These are phyloP conservation scores for Cephus pygmeus DNA, from an alignment of 2,888 invertebrate genomes.

Conservation along the genomic window DNA sequence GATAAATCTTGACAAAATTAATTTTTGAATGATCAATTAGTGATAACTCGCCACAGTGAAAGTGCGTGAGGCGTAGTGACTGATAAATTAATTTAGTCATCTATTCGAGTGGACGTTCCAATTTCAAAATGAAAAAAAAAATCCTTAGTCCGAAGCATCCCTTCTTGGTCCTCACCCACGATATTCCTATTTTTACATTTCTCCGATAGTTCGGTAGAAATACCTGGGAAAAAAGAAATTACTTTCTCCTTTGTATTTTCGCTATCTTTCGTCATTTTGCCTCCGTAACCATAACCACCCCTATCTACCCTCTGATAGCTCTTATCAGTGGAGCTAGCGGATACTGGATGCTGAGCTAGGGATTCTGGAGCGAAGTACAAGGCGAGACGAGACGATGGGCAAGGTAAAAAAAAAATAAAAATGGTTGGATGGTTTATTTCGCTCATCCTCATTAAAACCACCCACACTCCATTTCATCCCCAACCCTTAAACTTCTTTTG, in stretches of 20 bases:
- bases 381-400: constrained; percentile 6
- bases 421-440: constrained; percentile 46
- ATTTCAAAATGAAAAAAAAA: neutral
- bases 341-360: constrained; percentile 14
- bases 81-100: neutral
- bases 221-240: constrained; percentile 47
- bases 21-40: neutral
- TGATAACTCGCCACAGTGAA: neutral
- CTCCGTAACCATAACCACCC: constrained; percentile 10
- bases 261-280: constrained; percentile 35
- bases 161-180: neutral
- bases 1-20: neutral
- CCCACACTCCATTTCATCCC: constrained; percentile 26
- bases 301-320: constrained; percentile 3
- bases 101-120: no score
- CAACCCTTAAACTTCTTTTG: constrained; percentile 33
- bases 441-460: constrained; percentile 62
- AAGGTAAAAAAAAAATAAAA: constrained; percentile 25
- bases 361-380: constrained; percentile 11
- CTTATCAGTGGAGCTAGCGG: constrained; percentile 11
- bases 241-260: constrained; percentile 51
- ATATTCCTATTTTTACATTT: neutral
- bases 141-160: no score
- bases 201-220: constrained; percentile 35
- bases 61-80: neutral